Conservation (phyloP, 2,888 invertebrate genomes). For the Parascotia fuliginaria region DNA sequence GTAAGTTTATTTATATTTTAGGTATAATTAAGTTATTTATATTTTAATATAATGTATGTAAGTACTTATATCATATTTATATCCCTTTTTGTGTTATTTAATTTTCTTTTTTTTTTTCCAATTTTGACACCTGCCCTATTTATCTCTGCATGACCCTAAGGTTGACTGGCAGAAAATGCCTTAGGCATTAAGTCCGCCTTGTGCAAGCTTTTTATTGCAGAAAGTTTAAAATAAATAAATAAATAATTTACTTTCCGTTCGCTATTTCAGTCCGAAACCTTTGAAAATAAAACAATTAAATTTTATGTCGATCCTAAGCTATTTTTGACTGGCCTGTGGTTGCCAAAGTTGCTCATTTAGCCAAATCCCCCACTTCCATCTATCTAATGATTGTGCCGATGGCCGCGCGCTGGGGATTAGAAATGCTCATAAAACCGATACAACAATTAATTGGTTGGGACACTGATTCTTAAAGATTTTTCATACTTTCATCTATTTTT, state of each 20-base stretch:
- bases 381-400: constrained; percentile 40
- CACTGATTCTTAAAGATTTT: constrained; percentile 36
- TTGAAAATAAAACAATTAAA: constrained; percentile 16
- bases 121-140: too few relatives aligned
- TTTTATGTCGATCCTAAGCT: constrained; percentile 25
- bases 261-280: constrained; percentile 1
- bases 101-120: too few relatives aligned
- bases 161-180: too few relatives aligned
- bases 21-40: too few relatives aligned
- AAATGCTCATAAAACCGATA: constrained; percentile 47
- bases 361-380: constrained; percentile 23
- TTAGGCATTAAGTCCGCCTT: too few relatives aligned
- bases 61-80: too few relatives aligned
- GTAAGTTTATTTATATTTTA: too few relatives aligned
- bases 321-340: constrained; percentile 22
- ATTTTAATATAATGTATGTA: too few relatives aligned
- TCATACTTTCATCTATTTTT: background rate
- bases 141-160: too few relatives aligned
- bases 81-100: too few relatives aligned
- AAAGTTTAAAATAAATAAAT: too few relatives aligned
- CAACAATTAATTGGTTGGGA: constrained; percentile 43
- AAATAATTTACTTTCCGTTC: constrained; percentile 1
- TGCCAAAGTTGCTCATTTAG: constrained; percentile 35
- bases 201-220: too few relatives aligned
- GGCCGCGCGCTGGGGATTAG: constrained; percentile 35